phyloP scores from a whole-genome alignment of 2,113 vertebrate species.

The Nansenia antarctica region DNA sequence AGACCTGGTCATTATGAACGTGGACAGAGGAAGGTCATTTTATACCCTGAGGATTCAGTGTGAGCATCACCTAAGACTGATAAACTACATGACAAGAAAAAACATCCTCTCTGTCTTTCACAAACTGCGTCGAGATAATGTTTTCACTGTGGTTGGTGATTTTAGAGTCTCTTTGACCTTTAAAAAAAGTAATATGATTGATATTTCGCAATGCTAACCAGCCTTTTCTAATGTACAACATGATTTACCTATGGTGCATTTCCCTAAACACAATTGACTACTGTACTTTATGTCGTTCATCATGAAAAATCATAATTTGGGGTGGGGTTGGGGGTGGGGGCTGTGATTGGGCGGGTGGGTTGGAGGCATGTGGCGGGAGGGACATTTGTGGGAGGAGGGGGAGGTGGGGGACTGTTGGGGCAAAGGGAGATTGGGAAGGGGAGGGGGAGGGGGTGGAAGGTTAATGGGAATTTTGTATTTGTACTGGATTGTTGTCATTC shows the following conservation, averaged over 20 bases:
- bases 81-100: slow-evolving; percentile 8
- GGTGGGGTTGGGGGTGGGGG: no score
- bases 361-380: no score
- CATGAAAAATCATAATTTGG: no score
- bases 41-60: slow-evolving; percentile 60
- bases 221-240: not conserved
- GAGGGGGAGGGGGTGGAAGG: no score
- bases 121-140: not conserved
- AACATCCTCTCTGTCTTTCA: not conserved
- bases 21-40: slow-evolving; percentile 72
- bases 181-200: not conserved
- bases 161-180: not conserved
- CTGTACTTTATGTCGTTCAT: no score
- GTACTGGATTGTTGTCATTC: no score
- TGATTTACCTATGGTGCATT: not conserved
- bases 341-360: no score
- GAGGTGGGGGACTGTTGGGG: no score
- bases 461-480: no score
- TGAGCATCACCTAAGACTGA: slow-evolving; percentile 34
- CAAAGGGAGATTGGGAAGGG: no score
- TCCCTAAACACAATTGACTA: no score
- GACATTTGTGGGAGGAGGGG: no score
- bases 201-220: not conserved
- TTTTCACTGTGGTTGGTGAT: not conserved
- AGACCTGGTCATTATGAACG: slow-evolving; percentile 67